These are phyloP conservation scores for Podarcis muralis DNA, from an alignment of 2,113 vertebrate species.

Conservation along the genomic window DNA sequence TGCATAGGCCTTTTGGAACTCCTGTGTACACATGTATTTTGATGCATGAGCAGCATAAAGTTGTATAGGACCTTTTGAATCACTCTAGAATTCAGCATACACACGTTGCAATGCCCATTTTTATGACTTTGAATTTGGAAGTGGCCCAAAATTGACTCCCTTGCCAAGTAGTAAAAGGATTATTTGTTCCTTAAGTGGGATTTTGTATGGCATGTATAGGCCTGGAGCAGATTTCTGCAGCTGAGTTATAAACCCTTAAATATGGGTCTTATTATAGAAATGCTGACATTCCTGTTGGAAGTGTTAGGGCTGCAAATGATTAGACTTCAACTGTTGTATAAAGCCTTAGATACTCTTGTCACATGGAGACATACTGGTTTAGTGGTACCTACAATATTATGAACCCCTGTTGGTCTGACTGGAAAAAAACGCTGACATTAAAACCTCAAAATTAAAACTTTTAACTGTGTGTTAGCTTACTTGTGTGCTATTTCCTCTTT, in stretches of 20 bases:
- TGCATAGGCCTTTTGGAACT: not conserved
- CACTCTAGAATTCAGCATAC: not conserved
- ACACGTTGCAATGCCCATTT: not conserved
- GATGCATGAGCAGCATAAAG: not conserved
- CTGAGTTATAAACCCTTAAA: not conserved
- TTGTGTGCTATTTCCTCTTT: not conserved
- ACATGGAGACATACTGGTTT: not conserved
- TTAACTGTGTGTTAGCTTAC: not conserved
- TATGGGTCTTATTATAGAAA: not conserved
- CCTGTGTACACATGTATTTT: not conserved
- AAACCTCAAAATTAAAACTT: not conserved
- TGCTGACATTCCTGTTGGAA: not conserved
- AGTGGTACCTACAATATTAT: not conserved
- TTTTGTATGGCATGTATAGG: slow-evolving; percentile 17
- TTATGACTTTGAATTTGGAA: slow-evolving; percentile 18
- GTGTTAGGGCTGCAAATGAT: not conserved
- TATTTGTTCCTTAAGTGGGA: slow-evolving; percentile 23
- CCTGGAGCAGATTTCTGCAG: slow-evolving; percentile 24
- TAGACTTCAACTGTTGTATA: not conserved
- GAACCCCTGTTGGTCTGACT: not conserved
- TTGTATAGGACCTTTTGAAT: slow-evolving; percentile 13
- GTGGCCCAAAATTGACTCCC: not conserved
- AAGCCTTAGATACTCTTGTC: not conserved
- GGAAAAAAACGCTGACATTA: not conserved
- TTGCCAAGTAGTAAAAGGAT: slow-evolving; percentile 36